Percentiles rank a stretch among this genome's conserved stretches.
Conservation (phyloP, 2,113 vertebrate genomes). For the Arenaria interpres region DNA sequence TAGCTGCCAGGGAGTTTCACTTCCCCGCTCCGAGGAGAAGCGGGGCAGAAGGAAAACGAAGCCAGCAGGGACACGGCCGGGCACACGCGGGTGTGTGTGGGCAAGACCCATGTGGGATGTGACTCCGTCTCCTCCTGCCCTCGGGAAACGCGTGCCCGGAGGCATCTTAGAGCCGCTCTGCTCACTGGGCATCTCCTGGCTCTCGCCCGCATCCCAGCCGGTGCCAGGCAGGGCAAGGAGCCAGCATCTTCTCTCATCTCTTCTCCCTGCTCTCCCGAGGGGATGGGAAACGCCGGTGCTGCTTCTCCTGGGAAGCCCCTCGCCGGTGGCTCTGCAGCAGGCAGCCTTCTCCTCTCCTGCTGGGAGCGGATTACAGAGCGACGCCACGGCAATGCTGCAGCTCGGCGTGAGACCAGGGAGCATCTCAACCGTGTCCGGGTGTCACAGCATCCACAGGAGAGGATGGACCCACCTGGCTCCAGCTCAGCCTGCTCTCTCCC, state of each 20-base stretch:
- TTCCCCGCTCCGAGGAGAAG: not conserved
- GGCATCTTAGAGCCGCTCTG: not conserved
- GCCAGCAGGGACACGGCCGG: not conserved
- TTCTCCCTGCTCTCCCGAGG: not conserved
- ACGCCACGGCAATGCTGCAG: not conserved
- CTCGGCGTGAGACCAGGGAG: not conserved
- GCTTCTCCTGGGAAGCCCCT: not conserved
- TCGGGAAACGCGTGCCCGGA: not conserved
- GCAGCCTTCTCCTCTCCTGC: not conserved
- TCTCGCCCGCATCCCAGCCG: not conserved
- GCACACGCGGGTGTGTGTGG: not conserved
- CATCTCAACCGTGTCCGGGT: rapidly evolving
- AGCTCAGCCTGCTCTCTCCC: not conserved
- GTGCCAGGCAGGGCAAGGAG: not conserved
- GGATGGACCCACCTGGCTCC: not conserved
- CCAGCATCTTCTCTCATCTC: not conserved
- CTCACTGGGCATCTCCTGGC: not conserved
- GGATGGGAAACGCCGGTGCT: rapidly evolving
- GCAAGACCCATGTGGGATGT: not conserved
- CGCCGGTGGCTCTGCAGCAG: not conserved
- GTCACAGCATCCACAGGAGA: not conserved
- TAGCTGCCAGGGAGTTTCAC: conserved; percentile 29
- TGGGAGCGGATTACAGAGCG: rapidly evolving
- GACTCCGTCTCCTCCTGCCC: not conserved
- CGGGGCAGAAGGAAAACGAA: not conserved